Evolutionary conservation across 2,888 invertebrate species (phyloP), one percentile per base, ranked within the genome.

Genomic region (Microctonus aethiopoides): DNA sequence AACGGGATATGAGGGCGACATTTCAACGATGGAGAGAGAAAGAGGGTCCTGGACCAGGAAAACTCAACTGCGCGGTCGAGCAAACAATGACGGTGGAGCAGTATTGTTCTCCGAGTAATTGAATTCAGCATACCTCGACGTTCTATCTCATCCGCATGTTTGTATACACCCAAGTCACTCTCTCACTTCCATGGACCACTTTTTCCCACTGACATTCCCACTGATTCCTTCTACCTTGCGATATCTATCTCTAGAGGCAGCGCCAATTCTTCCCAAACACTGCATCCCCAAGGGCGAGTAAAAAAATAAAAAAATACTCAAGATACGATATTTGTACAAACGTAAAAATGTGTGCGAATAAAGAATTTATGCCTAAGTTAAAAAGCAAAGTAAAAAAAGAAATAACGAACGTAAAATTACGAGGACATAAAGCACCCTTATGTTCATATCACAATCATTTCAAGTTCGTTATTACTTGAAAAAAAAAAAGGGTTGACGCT

Each of bases 61-160:
- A 84, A 82, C 83, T 83, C 80, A 77, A 80, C 78, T 81, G 78
- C 81, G 78, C 81, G 81, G 78, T 78, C 81, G 82, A 78, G 83
- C 81, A 84, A 85, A 86, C 84, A 86, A 85, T 84, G 82, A 82
- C 81, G 82, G 75, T 79, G 78, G 76, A 81, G 79, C 80, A 77
- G 83, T 82, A 86, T 86, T 85, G 85, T 85, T 84, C 86, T 80
- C 80, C 81, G 79, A 84, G 84, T 86, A 86, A 85, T 85, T 84
- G 85, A 85, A 86, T 85, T 83, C 83, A 75, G 76, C 63, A 59
- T 60, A 72, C 67, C 75, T 75, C 66, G 73, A 73, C 68, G 67
- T 70, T 64, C 67, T 62, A 73, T 72, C 75, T 65, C 68, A 73
- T 70, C 67, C 68, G n/a, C n/a, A 72, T 73, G 60, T 60, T 62